Evolutionary conservation across 2,888 invertebrate species (phyloP), one percentile per base, ranked within the genome.

Genomic region (Dolichomitus sp.): DNA sequence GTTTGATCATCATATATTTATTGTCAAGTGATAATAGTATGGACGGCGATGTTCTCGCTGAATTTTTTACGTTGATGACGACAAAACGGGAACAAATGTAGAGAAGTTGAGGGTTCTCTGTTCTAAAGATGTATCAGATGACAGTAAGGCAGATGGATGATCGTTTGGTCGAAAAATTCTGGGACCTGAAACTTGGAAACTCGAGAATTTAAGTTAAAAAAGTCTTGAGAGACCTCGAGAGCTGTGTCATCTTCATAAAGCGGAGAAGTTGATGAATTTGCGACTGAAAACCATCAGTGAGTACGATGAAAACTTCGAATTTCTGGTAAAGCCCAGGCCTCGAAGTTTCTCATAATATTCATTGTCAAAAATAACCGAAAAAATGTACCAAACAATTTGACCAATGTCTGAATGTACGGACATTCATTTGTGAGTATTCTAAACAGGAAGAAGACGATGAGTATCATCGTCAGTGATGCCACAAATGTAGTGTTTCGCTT

Each of bases 401-500:
- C 52, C 19, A 45, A 72, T 27, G 37, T 23, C 45, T 30, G 57
- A 63, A 17, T 48, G 30, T 4, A 14, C 45, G 12, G 70, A 59
- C 40, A 42, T 65, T 59, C 12, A 33, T 17, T 57, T 30, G 19
- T 57, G 40, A 54, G 17, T 54, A 59, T 37, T 2, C 9, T 11
- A 7, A 33, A 2, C n/a, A 59, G 17, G 42, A n/a, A 11, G 9
- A 37, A 12, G n/a, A 11, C 65, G n/a, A 66, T 1, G 27, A 40
- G 19, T 17, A n/a, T n/a, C n/a, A 66, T 70, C 77, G 50, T 61
- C 63, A 23, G 4, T 11, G 37, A 52, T 23, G 33, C 11, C 40
- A 9, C 19, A 17, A 57, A 52, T 75, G 52, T 76, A 68, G 76
- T 80, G 59, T 85, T 83, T 83, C 61, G 85, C 65, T 90, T 92